Evolutionary conservation across 2,113 vertebrate species (phyloP).

Genomic region (Marcusenius ussheri): DNA sequence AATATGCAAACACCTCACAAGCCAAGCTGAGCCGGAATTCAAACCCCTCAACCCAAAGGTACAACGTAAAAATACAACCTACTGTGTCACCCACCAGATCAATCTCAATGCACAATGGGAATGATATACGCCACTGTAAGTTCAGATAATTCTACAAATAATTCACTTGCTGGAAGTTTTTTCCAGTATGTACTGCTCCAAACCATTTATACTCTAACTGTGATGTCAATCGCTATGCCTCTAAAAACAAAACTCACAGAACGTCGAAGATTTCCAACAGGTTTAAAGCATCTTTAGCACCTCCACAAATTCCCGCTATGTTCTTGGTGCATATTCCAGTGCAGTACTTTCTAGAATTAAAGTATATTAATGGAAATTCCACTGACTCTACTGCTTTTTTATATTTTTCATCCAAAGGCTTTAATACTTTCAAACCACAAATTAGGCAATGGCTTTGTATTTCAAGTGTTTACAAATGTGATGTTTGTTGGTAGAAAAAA

Average conservation of each 20-base stretch:
- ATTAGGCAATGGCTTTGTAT: not conserved
- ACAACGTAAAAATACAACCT: not conserved
- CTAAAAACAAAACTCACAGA: not conserved
- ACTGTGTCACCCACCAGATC: not conserved
- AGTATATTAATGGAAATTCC: conserved; percentile 30
- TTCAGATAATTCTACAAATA: not conserved
- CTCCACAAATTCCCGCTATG: not conserved
- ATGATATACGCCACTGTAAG: not conserved
- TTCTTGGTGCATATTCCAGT: not conserved
- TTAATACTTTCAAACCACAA: not conserved
- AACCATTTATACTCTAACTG: not conserved
- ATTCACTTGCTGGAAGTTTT: not conserved
- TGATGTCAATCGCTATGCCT: not conserved
- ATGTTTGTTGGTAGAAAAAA: not conserved
- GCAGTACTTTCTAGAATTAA: conserved; percentile 32
- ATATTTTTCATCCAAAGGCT: not conserved
- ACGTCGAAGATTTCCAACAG: not conserved
- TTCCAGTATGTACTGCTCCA: not conserved
- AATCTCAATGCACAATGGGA: not conserved
- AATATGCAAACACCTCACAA: not conserved
- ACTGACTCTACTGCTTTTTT: not conserved
- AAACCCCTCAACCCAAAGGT: not conserved
- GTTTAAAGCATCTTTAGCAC: not conserved
- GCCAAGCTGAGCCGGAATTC: not conserved
- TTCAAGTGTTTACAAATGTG: not conserved